Base-by-base conservation (phyloP, 1,140 invertebrate species). In the Lordiphosa stackelbergi region DNA sequence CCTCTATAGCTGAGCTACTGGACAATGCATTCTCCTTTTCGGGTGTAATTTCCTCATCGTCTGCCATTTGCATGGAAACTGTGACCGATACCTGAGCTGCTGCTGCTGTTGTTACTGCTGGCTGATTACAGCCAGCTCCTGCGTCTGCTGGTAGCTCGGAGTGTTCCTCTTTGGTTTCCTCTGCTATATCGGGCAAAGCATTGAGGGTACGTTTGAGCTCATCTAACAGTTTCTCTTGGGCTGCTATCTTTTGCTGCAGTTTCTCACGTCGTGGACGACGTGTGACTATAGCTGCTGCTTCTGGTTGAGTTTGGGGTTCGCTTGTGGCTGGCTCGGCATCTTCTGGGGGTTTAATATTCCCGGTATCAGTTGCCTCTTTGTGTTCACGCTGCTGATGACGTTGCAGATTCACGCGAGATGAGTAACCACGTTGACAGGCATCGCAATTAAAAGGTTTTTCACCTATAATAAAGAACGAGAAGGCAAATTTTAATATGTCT, bases 371-470 rank as follows among this genome's bases (percentile, higher is more conserved):
- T n/a, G 42, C n/a, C 8, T 42, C 55, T 6, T 53, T 53, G 3
- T 87, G 85, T 16, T 85, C 81, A 5, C 81, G 73, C 58, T 79
- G 65, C 48, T 85, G 78, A 37, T 87, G 85, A 1, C 73, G 59
- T 7, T 81, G 62, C 19, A 87, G 47, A 65, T 87, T 81, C 0
- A 85, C 77, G 5, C 74, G 66, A 2, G 85, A 86, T 1, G 85
- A 87, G 24, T 84, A 87, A 11, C 78, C 74, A 10, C 85, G 73
- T 10, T 70, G 46, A n/a, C 85, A 87, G 9, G 55, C 41, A 11
- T 56, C 66, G 53, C 85, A 87, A 31, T 45, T 81, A n/a, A 65
- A 87, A 2, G 85, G 85, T 55, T 85, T 87, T 34, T 87, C 85
- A 6, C 77, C 77, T 78, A 11, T 3, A 6, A 53, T 8, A 3